These are phyloP conservation scores for Microtus montanus DNA, from an alignment of 2,113 vertebrate species.

Conservation along the genomic window DNA sequence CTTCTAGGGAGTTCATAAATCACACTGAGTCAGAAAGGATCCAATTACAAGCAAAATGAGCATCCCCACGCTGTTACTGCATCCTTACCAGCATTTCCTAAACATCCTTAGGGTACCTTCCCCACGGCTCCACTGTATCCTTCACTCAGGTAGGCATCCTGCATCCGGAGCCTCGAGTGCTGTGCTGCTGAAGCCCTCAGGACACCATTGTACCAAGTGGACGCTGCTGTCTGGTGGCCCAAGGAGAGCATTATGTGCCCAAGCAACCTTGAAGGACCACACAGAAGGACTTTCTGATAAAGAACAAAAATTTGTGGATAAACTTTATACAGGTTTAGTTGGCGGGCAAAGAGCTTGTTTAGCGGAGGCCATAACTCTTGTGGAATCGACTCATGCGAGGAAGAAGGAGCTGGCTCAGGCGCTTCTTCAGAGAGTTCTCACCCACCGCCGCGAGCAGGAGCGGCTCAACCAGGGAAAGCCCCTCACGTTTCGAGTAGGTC, in stretches of 20 bases:
- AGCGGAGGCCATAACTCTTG: slow-evolving; percentile 95
- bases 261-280: slow-evolving; percentile 77
- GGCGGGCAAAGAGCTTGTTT: slow-evolving; percentile 92
- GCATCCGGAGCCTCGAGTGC: fast-evolving
- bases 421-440: slow-evolving; percentile 94
- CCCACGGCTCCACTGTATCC: background rate
- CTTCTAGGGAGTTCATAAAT: slow-evolving; percentile 60
- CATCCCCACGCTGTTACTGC: slow-evolving; percentile 67
- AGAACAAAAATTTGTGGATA: slow-evolving; percentile 90
- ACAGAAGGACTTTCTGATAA: slow-evolving; percentile 84
- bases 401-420: slow-evolving; percentile 95
- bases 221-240: background rate
- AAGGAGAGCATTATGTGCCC: slow-evolving; percentile 81
- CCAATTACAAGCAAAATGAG: slow-evolving; percentile 79
- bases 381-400: slow-evolving; percentile 93
- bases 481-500: slow-evolving; percentile 97
- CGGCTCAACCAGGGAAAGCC: slow-evolving; percentile 90
- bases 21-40: background rate
- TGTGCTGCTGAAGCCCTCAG: fast-evolving
- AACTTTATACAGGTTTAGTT: slow-evolving; percentile 90
- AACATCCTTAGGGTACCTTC: slow-evolving; percentile 56
- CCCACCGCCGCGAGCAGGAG: slow-evolving; percentile 91
- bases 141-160: background rate
- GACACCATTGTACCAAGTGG: background rate
- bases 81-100: slow-evolving; percentile 58